Conservation (phyloP, 2,797 vertebrate genomes). For the Hippoglossus hippoglossus region DNA sequence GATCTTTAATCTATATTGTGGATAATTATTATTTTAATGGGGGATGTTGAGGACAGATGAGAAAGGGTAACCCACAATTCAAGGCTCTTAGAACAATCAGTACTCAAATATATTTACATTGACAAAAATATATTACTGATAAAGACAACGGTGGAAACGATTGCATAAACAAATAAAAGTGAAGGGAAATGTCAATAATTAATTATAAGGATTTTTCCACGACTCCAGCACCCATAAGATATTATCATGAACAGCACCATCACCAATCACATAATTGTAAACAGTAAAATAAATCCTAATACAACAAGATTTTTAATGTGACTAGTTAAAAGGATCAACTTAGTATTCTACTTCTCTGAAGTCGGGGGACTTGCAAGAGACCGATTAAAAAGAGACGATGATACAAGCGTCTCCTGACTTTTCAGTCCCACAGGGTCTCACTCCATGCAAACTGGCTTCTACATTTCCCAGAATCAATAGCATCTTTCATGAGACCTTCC, state of each 20-base stretch:
- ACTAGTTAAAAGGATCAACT: neutral
- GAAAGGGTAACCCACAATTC: slow-evolving; percentile 17
- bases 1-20: neutral
- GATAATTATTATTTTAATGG: slow-evolving; percentile 2
- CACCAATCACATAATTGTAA: slow-evolving; percentile 42
- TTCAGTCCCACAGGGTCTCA: neutral
- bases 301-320: too few species aligned
- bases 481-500: neutral
- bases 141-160: slow-evolving; percentile 27
- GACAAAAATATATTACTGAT: neutral
- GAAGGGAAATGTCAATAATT: slow-evolving; percentile 42
- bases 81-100: neutral
- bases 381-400: neutral
- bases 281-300: too few species aligned
- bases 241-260: slow-evolving; percentile 26
- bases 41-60: slow-evolving; percentile 3
- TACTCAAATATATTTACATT: slow-evolving; percentile 9
- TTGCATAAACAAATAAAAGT: slow-evolving; percentile 38
- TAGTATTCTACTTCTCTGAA: neutral
- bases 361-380: neutral
- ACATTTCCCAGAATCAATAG: neutral
- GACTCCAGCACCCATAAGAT: neutral
- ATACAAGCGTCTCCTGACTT: neutral
- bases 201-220: slow-evolving; percentile 36
- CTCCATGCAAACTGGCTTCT: neutral